A percentile compares a stretch with the other conserved stretches of the same genome.
Conservation (phyloP, 2,113 vertebrate genomes). For the Thalassoma bifasciatum region DNA sequence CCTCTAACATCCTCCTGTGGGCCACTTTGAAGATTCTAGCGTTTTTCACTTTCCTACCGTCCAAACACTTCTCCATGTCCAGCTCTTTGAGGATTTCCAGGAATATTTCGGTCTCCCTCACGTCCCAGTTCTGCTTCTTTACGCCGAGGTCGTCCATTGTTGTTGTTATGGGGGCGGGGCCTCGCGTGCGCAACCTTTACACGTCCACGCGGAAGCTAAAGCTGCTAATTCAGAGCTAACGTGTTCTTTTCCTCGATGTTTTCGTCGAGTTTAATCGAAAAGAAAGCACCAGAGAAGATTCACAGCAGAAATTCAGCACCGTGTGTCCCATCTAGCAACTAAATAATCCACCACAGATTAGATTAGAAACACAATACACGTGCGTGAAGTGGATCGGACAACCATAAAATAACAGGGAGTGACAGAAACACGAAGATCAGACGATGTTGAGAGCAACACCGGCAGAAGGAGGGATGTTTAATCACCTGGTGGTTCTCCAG, state of each 20-base stretch:
- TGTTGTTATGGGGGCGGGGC: conserved; percentile 24
- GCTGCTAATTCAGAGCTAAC: conserved; percentile 40
- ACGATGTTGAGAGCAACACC: background rate
- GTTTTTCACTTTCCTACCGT: conserved; percentile 73
- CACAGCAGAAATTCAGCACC: background rate
- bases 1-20: conserved; percentile 67
- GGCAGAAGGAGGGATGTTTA: background rate
- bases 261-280: background rate
- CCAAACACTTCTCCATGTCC: conserved; percentile 72
- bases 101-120: conserved; percentile 66
- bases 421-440: background rate
- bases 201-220: conserved; percentile 25
- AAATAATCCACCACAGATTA: conserved; percentile 65
- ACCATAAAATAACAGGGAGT: conserved; percentile 73
- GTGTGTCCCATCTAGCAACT: conserved; percentile 2
- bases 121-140: conserved; percentile 75
- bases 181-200: background rate
- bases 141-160: conserved; percentile 65
- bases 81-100: conserved; percentile 72
- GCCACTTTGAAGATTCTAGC: conserved; percentile 69
- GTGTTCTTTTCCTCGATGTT: background rate
- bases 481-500: conserved; percentile 57
- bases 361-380: conserved; percentile 66
- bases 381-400: conserved; percentile 57
- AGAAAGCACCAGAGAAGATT: background rate